Percentiles rank a stretch among this genome's conserved stretches.
phyloP scores from a whole-genome alignment of 2,888 invertebrate genomes.

The Pharmacophagus antenor region DNA sequence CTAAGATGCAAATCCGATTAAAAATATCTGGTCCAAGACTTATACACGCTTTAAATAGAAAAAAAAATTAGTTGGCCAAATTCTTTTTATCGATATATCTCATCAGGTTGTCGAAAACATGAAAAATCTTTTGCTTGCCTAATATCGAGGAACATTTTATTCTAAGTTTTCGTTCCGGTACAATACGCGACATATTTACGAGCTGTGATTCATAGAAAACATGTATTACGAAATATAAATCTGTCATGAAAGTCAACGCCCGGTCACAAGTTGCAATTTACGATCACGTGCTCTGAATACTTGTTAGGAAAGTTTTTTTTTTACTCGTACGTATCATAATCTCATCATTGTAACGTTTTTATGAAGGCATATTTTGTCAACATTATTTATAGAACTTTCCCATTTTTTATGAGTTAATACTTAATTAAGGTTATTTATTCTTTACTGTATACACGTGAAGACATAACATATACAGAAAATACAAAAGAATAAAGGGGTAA shows the following conservation, averaged over 20 bases:
- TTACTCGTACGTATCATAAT: neutral
- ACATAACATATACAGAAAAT: no score
- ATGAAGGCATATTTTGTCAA: neutral
- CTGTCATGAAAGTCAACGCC: conserved; percentile 67
- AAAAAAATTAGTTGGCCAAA: no score
- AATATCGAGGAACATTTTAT: conserved; percentile 7
- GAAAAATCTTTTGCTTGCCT: neutral
- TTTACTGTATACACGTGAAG: no score
- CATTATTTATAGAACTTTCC: neutral
- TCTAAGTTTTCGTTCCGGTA: conserved; percentile 21
- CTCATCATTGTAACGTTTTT: neutral
- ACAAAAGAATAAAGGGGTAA: no score
- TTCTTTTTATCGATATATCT: neutral
- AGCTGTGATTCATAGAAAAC: conserved; percentile 72
- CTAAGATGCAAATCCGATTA: no score
- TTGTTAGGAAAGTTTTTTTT: conserved; percentile 18
- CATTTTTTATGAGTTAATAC: neutral
- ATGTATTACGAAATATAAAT: conserved; percentile 69
- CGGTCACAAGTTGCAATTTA: conserved; percentile 74
- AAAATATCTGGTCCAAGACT: no score
- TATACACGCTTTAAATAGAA: no score
- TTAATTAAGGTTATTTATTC: neutral
- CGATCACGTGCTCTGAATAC: conserved; percentile 47
- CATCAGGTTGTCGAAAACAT: neutral
- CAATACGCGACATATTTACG: conserved; percentile 66